These are phyloP conservation scores for Drosophila mojavensis DNA, from an alignment of 1,140 invertebrate genomes.

Conservation along the genomic window DNA sequence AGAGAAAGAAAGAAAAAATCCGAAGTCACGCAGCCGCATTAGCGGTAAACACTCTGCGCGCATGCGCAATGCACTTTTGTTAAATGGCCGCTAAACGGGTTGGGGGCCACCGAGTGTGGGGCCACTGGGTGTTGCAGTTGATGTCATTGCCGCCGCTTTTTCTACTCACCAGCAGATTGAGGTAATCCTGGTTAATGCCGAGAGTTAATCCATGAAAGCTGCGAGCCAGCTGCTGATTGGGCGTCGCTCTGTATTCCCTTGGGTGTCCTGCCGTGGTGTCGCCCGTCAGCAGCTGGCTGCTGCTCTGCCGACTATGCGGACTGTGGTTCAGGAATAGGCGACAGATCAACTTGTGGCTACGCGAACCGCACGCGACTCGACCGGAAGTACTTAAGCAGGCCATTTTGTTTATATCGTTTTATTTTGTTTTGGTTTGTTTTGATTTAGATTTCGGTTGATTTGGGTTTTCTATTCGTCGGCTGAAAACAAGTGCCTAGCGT, in stretches of 20 bases:
- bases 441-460: slow-evolving; percentile 25
- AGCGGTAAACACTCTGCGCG: slow-evolving; percentile 56
- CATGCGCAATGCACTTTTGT: slow-evolving; percentile 71
- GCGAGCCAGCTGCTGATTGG: slow-evolving; percentile 43
- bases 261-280: not conserved
- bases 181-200: slow-evolving; percentile 64
- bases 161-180: slow-evolving; percentile 66
- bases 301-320: slow-evolving; percentile 27
- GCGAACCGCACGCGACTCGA: slow-evolving; percentile 74
- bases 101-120: slow-evolving; percentile 18
- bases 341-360: slow-evolving; percentile 66
- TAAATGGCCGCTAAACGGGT: slow-evolving; percentile 40
- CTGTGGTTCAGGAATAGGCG: slow-evolving; percentile 58
- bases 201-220: slow-evolving; percentile 70
- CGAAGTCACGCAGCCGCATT: slow-evolving; percentile 76
- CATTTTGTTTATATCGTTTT: slow-evolving; percentile 54
- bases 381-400: slow-evolving; percentile 81
- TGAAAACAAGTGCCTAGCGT: not conserved
- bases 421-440: slow-evolving; percentile 18
- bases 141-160: slow-evolving; percentile 35
- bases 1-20: slow-evolving; percentile 41
- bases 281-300: slow-evolving; percentile 16
- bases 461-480: slow-evolving; percentile 5
- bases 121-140: slow-evolving; percentile 7
- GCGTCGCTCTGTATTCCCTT: slow-evolving; percentile 13